These are phyloP conservation scores for Hylia prasina DNA, from an alignment of 2,113 vertebrate genomes.

Conservation along the genomic window DNA sequence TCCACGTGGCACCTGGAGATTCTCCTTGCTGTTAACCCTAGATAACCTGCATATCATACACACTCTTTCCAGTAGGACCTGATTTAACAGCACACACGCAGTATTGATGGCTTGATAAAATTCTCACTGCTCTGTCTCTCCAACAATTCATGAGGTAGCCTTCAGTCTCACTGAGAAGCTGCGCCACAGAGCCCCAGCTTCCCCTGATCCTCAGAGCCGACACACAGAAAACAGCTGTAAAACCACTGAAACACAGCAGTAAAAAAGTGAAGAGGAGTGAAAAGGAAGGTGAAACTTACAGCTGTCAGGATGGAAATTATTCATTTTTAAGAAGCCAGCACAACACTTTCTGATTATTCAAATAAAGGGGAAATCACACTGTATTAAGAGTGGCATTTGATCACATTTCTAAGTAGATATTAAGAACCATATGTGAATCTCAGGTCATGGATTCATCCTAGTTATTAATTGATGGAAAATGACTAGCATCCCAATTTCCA, in stretches of 20 bases:
- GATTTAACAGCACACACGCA: neutral
- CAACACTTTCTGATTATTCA: neutral
- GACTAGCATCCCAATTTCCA: neutral
- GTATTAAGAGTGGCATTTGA: neutral
- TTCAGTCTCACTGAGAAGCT: neutral
- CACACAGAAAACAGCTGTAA: neutral
- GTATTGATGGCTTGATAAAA: neutral
- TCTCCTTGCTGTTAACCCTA: neutral
- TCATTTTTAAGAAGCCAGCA: neutral
- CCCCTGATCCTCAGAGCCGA: neutral
- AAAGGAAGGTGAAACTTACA: neutral
- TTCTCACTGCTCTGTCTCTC: neutral
- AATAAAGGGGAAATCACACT: neutral
- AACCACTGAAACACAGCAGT: neutral
- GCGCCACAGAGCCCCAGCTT: neutral
- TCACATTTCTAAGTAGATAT: neutral
- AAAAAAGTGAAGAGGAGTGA: neutral
- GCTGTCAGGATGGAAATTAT: neutral
- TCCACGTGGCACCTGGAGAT: neutral
- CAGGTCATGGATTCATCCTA: neutral
- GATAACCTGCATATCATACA: neutral
- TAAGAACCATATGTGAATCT: neutral
- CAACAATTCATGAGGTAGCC: neutral
- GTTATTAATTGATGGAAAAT: conserved; percentile 16
- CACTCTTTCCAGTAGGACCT: neutral